Evolutionary conservation across 2,113 vertebrate species (phyloP).

Genomic region (Puntigrus tetrazona): DNA sequence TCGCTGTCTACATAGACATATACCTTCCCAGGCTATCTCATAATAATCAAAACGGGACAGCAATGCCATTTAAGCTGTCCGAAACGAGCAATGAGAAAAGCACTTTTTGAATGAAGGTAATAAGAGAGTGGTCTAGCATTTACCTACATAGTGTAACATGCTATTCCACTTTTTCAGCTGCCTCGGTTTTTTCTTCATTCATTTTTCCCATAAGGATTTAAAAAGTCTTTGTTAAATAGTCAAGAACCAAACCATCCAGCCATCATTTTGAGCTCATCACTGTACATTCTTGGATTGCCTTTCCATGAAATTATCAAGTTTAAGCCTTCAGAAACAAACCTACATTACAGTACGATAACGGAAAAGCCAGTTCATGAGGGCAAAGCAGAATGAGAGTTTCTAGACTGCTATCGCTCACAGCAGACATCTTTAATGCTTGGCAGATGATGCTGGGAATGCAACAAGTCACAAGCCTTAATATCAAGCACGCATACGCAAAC

Average conservation of each 20-base stretch:
- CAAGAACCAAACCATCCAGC: not conserved
- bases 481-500: not conserved
- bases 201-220: not conserved
- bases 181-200: not conserved
- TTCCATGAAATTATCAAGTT: not conserved
- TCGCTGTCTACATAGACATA: not conserved
- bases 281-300: not conserved
- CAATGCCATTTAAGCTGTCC: not conserved
- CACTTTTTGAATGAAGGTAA: not conserved
- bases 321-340: not conserved
- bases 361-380: not conserved
- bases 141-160: not conserved
- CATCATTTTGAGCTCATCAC: not conserved
- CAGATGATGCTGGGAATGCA: not conserved
- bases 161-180: not conserved
- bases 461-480: not conserved
- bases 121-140: not conserved
- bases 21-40: not conserved
- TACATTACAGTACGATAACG: not conserved
- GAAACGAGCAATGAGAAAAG: not conserved
- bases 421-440: not conserved
- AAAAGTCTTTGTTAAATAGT: not conserved
- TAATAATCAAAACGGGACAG: not conserved
- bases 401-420: not conserved
- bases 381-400: not conserved